Base-by-base conservation (phyloP, 2,113 vertebrate genomes). In the Brienomyrus longianalis region DNA sequence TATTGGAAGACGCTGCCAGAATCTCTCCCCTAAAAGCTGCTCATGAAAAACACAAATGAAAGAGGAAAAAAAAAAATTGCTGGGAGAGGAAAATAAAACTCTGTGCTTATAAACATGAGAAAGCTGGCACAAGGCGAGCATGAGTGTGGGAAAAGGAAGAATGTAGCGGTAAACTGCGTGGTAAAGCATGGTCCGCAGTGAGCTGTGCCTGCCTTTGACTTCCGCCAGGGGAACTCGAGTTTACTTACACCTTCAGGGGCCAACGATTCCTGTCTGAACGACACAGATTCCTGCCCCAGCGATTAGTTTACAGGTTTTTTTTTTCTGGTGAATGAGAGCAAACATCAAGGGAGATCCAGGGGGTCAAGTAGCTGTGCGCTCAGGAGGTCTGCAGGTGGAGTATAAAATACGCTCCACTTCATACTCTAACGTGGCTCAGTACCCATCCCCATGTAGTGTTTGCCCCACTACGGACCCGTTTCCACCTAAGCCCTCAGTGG, bases 101-200 rank as follows among this genome's bases (percentile, higher is more conserved):
- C n/a, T 86, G 66, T n/a, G 15, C 88, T 86, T 54, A 66, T 89
- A 31, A 89, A 66, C 84, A 89, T 43, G 56, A 86, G 83, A 89
- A 70, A 86, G 13, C 45, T 45, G 7, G 27, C 7, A 35, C 50
- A 74, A 70, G 51, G 47, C 39, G 83, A 90, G 50, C 89, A 86
- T 9, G 0, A 83, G 89, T 17, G 89, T 85, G 89, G 89, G 50
- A 86, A 86, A 89, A 66, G 83, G 83, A 84, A 89, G 77, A 89
- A 43, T 13, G 74, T 3, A 15, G 31, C 35, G 2, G 88, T 62
- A 48, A 84, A 89, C 62, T 80, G 70, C 19, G 13, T 15, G 88
- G 88, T 19, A 89, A 89, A 62, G 23, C 56, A 23, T 80, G 31
- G 70, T 39, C 13, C 47, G 21, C 56, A 66, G 19, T 56, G 83